These are phyloP conservation scores for Enteromius treurensis DNA, from an alignment of 2,797 vertebrate genomes.

Conservation along the genomic window DNA sequence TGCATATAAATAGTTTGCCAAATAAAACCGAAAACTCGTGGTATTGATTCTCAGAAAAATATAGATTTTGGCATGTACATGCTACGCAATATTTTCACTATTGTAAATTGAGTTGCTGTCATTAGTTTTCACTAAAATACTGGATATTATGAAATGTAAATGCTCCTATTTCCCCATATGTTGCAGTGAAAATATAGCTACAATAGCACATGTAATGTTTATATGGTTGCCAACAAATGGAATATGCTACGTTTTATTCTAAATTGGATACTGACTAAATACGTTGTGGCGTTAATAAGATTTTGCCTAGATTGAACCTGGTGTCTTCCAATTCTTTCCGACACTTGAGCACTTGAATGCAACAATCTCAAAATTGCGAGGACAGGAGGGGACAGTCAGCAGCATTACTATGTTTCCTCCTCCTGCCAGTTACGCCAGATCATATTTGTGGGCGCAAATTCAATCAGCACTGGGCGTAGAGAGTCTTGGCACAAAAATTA, in stretches of 20 bases:
- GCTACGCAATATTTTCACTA: too few relatives aligned
- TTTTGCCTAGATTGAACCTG: not conserved
- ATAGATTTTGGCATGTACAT: too few relatives aligned
- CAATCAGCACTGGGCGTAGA: constrained; percentile 67
- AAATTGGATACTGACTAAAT: not conserved
- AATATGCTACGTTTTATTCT: not conserved
- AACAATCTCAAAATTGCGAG: not conserved
- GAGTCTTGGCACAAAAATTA: constrained; percentile 64
- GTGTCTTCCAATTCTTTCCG: too few relatives aligned
- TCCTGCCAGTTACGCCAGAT: constrained; percentile 19
- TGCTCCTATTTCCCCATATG: too few relatives aligned
- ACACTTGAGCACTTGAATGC: not conserved
- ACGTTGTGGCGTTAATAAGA: too few relatives aligned
- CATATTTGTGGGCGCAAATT: constrained; percentile 60
- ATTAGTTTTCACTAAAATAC: too few relatives aligned
- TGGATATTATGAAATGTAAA: too few relatives aligned
- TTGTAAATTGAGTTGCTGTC: too few relatives aligned
- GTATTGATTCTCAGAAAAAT: too few relatives aligned
- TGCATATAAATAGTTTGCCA: too few relatives aligned
- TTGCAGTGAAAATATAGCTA: not conserved
- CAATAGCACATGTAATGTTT: not conserved
- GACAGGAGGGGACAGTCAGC: too few relatives aligned
- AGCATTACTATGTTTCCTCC: not conserved
- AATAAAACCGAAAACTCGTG: too few relatives aligned
- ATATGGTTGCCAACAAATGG: not conserved